Evolutionary conservation across 2,888 invertebrate genomes (phyloP).

Genomic region (Lepeophtheirus nordmannii): DNA sequence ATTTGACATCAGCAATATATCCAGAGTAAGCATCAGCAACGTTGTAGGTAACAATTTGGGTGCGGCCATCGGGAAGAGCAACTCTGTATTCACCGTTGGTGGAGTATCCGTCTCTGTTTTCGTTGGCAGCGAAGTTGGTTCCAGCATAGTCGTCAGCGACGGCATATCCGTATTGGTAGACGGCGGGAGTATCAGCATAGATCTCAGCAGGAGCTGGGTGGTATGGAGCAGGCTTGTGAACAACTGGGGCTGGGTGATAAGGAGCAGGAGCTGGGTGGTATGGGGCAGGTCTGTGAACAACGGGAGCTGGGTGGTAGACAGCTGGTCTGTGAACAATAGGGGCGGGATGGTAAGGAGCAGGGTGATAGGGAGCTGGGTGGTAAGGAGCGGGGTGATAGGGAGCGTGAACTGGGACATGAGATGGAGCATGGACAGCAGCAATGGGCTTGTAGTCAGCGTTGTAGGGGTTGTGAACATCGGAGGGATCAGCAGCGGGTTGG

Average conservation of each 20-base stretch:
- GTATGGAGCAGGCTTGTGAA: constrained; percentile 1
- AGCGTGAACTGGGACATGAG: neutral
- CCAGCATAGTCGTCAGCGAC: constrained; percentile 9
- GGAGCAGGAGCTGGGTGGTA: constrained; percentile 5
- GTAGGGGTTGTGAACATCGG: constrained; percentile 11
- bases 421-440: neutral
- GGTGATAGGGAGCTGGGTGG: neutral
- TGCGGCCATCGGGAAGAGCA: constrained; percentile 19
- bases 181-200: neutral
- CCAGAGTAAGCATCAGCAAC: constrained; percentile 19
- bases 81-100: constrained; percentile 18
- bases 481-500: neutral
- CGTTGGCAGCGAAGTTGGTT: constrained; percentile 4
- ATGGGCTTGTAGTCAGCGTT: neutral
- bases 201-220: constrained; percentile 5
- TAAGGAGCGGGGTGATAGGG: constrained; percentile 1
- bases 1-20: constrained; percentile 20
- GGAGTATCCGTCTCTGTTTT: constrained; percentile 4
- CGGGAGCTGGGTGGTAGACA: neutral
- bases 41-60: constrained; percentile 17
- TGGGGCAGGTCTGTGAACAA: neutral
- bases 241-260: neutral
- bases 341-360: neutral
- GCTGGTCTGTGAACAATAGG: neutral
- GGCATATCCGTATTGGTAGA: constrained; percentile 15